phyloP scores from a whole-genome alignment of 2,113 vertebrate genomes.

The Regulus satrapa region DNA sequence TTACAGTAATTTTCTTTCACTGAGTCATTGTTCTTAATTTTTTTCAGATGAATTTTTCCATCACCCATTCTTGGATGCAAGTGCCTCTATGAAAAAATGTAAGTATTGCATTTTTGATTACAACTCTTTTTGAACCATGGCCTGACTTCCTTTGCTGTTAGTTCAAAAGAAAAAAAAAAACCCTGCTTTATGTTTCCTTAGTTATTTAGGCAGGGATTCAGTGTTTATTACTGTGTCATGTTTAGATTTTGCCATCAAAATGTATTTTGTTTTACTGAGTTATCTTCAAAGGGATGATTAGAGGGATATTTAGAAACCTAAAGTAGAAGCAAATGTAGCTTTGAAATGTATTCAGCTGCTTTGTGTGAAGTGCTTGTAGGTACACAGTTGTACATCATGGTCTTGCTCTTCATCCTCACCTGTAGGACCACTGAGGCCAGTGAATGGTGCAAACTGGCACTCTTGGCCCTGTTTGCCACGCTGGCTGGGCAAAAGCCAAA shows the following conservation, averaged over 20 bases:
- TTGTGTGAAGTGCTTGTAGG: neutral
- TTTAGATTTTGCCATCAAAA: neutral
- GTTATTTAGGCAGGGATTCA: neutral
- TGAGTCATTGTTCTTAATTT: neutral
- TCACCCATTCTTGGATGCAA: conserved; percentile 88
- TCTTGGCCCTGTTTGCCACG: neutral
- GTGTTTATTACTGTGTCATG: neutral
- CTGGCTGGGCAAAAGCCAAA: neutral
- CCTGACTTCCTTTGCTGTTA: neutral
- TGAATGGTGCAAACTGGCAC: neutral
- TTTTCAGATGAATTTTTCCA: conserved; percentile 90
- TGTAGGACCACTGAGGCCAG: neutral
- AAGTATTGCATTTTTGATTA: conserved; percentile 58
- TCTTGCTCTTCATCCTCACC: neutral
- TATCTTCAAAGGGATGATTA: neutral
- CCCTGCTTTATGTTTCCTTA: neutral
- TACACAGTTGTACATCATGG: neutral
- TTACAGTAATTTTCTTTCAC: neutral
- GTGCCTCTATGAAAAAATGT: conserved; percentile 88
- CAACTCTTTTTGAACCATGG: neutral
- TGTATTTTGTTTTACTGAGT: neutral
- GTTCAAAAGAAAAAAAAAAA: neutral
- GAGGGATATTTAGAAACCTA: neutral
- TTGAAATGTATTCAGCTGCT: neutral
- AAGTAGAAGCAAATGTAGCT: neutral